Base-by-base conservation (phyloP, 1,140 invertebrate species). In the Dendrolimus kikuchii region DNA sequence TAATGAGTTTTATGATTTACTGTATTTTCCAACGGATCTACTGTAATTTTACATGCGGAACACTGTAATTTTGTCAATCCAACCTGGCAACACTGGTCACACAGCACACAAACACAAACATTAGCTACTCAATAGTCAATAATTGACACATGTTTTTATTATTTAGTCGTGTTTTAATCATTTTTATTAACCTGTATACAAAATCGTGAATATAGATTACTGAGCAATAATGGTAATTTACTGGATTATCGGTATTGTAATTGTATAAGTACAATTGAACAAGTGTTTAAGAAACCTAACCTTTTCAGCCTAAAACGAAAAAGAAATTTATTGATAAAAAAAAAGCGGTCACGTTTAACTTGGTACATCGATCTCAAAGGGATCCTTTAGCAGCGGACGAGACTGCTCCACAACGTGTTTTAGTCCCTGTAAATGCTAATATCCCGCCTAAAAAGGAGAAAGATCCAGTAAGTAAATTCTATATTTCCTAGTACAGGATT, bases 311-410 rank as follows among this genome's bases (percentile, higher is more conserved):
- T 0, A 93, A 93, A 75, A 82, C 89, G 40, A 94, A 93, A 67
- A 96, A 93, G 76, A 94, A 93, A 69, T 98, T 97, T 76, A 97
- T 99, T 71, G 95, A 98, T 72, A 95, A 95, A 67, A 97, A 97
- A 71, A 94, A 94, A 77, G 91, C 96, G 0, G 92, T 97, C 5
- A 98, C 95, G 2, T 99, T 98, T 79, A 92, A 95, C 77, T 83
- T 99, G 53, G 95, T 98, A 6, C 94, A 98, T 76, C 90, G 96
- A 74, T 97, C 95, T 71, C 96, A 98, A 82, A 92, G 92, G 72
- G 97, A 99, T 92, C 97, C 97, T 4, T 78, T 98, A 8, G 89
- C 92, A 9, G 94, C 93, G 4, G 96, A 98, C 88, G 95, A 97
- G 80, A 93, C 86, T 53, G 96, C 96, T 6, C 95, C 96, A 3